Evolutionary conservation across 2,888 invertebrate genomes (phyloP).

Genomic region (Tineola bisselliella): DNA sequence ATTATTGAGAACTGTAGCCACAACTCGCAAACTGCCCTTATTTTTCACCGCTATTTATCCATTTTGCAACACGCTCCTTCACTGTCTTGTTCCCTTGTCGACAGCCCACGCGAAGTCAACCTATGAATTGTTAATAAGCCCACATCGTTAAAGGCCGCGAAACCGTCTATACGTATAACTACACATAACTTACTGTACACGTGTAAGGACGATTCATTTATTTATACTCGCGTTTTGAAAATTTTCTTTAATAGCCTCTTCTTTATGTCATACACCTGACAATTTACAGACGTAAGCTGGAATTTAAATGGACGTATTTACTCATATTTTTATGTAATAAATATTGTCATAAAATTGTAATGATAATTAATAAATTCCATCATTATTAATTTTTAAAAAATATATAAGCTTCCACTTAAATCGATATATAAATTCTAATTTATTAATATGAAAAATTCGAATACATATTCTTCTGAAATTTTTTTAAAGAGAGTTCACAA

Average conservation of each 20-base stretch:
- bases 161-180: slow-evolving; percentile 25
- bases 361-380: too few species aligned
- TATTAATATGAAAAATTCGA: too few species aligned
- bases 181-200: neutral
- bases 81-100: slow-evolving; percentile 31
- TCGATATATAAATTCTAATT: too few species aligned
- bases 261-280: neutral
- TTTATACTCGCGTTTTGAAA: slow-evolving; percentile 5
- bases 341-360: too few species aligned
- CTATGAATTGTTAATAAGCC: slow-evolving; percentile 55
- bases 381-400: too few species aligned
- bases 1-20: slow-evolving; percentile 5
- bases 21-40: slow-evolving; percentile 59
- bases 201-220: slow-evolving; percentile 6
- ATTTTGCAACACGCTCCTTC: slow-evolving; percentile 64
- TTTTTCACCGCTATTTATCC: slow-evolving; percentile 65
- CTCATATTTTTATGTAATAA: too few species aligned
- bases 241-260: neutral
- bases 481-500: too few species aligned
- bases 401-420: too few species aligned
- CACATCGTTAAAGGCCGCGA: slow-evolving; percentile 60
- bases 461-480: too few species aligned
- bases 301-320: too few species aligned
- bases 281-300: neutral
- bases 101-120: slow-evolving; percentile 45